Base-by-base conservation (phyloP, 2,113 vertebrate genomes). In the Capreolus pygargus region DNA sequence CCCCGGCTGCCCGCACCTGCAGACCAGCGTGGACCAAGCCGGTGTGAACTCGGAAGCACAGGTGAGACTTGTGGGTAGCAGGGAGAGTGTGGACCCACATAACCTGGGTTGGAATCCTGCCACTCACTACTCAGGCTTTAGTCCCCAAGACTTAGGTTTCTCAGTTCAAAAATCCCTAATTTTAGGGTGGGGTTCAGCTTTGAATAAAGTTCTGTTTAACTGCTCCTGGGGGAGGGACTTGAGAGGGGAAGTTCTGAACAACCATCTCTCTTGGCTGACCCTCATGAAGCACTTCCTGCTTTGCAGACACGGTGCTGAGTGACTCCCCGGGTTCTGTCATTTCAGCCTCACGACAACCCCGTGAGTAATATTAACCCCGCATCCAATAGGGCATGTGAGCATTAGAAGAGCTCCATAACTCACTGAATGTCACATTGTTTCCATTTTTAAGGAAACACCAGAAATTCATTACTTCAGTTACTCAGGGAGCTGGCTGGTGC, bases 111-210 rank as follows among this genome's bases (percentile, higher is more conserved):
- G 6, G 33, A 84, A 12, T 70, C 36, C 61, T 33, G 7, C 61
- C 1, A 0, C 13, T 79, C 0, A 0, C 19, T 19, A 1, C 12
- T 43, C 11, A 36, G 79, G 79, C 79, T 83, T 83, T 83, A 54
- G 30, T 82, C 79, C 79, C 50, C 12, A 36, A 36, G 79, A 67
- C 5, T 67, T 11, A 36, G 30, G 45, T 39, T 57, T 93, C 23
- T 57, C 30, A 52, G 7, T 52, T 84, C 47, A 28, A 79, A 78
- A 85, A 25, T 55, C 61, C 36, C 19, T 45, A 61, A 45, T 54
- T 60, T 54, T 9, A 50, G 50, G 21, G 25, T 30, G 2, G 14
- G 52, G 14, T 16, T 64, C n/a, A 76, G 7, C n/a, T 52, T 60
- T 67, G 90, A 93, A 30, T 45, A 45, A 43, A 21, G 50, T 58